Conservation (phyloP, 2,113 vertebrate species). For the Nasalis larvatus region DNA sequence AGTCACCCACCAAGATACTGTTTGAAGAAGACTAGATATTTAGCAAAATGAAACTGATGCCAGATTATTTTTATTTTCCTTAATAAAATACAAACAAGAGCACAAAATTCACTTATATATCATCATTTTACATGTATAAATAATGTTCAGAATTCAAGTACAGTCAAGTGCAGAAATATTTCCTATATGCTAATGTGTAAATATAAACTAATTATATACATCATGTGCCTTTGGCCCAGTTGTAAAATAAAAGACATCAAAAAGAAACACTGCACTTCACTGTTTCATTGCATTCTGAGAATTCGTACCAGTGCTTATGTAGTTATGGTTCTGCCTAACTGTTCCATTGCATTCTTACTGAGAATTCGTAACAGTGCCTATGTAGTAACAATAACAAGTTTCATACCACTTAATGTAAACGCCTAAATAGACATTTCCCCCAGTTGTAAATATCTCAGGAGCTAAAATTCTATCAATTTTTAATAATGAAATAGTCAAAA, state of each 20-base stretch:
- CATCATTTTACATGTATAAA: constrained; percentile 88
- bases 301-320: constrained; percentile 75
- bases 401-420: constrained; percentile 74
- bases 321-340: constrained; percentile 75
- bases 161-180: constrained; percentile 86
- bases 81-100: constrained; percentile 86
- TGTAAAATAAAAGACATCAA: constrained; percentile 77
- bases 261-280: constrained; percentile 79
- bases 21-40: constrained; percentile 59
- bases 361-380: constrained; percentile 77
- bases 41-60: constrained; percentile 74
- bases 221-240: constrained; percentile 79
- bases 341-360: constrained; percentile 78
- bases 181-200: constrained; percentile 87
- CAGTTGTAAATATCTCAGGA: constrained; percentile 80
- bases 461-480: constrained; percentile 75
- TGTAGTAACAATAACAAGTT: constrained; percentile 75
- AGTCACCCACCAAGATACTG: constrained; percentile 41
- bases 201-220: constrained; percentile 85
- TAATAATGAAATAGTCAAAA: constrained; percentile 72
- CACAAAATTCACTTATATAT: constrained; percentile 83
- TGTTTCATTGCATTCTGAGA: constrained; percentile 79
- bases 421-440: constrained; percentile 64
- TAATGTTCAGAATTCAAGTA: constrained; percentile 88
- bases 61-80: constrained; percentile 86